phyloP scores from a whole-genome alignment of 2,888 invertebrate species.

The Latrodectus elegans region DNA sequence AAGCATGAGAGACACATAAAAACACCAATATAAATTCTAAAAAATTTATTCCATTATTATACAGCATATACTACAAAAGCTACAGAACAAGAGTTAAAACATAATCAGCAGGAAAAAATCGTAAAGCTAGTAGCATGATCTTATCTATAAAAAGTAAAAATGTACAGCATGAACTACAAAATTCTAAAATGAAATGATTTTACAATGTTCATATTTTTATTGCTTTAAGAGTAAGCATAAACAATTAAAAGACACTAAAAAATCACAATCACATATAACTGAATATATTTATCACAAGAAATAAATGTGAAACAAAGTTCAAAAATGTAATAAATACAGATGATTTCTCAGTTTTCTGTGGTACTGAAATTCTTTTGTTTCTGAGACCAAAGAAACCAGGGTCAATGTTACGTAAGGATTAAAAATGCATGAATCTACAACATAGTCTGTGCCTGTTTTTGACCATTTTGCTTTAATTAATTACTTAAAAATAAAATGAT shows the following conservation, averaged over 20 bases:
- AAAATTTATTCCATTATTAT: conserved; percentile 54
- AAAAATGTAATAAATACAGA: conserved; percentile 36
- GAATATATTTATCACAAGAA: neutral
- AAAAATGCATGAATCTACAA: conserved; percentile 39
- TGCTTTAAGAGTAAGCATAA: conserved; percentile 21
- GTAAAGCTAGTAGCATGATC: conserved; percentile 23
- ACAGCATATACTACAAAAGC: conserved; percentile 55
- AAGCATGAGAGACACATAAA: neutral
- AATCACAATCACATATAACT: neutral
- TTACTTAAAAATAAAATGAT: neutral
- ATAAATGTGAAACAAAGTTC: too few relatives aligned
- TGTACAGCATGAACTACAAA: conserved; percentile 23
- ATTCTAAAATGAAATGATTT: conserved; percentile 19
- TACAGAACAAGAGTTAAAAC: conserved; percentile 46
- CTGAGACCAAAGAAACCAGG: conserved; percentile 45
- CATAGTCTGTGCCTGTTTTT: conserved; percentile 8
- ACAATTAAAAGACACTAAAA: conserved; percentile 16
- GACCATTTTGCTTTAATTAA: neutral
- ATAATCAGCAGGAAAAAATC: conserved; percentile 3
- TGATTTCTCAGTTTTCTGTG: conserved; percentile 38
- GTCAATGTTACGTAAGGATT: conserved; percentile 32
- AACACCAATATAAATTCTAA: conserved; percentile 3
- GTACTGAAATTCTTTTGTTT: conserved; percentile 30
- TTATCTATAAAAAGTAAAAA: conserved; percentile 2
- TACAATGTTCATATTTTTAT: neutral